Conservation (phyloP, 2,113 vertebrate species). For the Takifugu flavidus region DNA sequence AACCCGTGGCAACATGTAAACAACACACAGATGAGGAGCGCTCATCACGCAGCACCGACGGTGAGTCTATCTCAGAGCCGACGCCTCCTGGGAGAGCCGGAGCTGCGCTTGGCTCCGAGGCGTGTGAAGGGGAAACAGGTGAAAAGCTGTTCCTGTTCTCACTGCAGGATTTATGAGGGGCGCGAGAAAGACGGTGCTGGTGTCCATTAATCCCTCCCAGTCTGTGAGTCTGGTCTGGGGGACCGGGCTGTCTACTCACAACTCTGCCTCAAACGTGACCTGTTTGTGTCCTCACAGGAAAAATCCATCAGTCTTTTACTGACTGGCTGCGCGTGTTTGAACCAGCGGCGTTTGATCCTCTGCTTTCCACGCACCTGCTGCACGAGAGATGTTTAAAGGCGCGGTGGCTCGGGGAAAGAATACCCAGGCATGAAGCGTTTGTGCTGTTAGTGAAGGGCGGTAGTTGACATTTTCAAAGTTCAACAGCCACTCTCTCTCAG, state of each 20-base stretch:
- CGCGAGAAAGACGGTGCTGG: conserved; percentile 13
- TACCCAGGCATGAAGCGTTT: conserved; percentile 40
- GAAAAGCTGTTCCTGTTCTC: conserved; percentile 7
- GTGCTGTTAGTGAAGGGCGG: conserved; percentile 48
- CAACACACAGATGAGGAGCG: conserved; percentile 21
- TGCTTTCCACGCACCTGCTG: conserved; percentile 16
- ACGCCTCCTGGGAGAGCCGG: conserved; percentile 13
- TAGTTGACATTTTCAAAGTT: conserved; percentile 71
- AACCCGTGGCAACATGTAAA: conserved; percentile 41
- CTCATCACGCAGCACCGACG: not conserved
- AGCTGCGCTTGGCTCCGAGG: conserved; percentile 21
- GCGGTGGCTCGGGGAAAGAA: conserved; percentile 38
- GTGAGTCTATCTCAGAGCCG: not conserved
- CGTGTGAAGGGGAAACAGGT: not conserved
- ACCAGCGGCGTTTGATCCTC: conserved; percentile 9
- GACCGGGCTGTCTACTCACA: not conserved
- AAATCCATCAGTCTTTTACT: conserved; percentile 13
- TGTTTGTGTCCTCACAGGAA: conserved; percentile 12
- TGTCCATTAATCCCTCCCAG: conserved; percentile 21
- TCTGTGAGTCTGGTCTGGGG: conserved; percentile 7
- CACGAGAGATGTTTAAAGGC: conserved; percentile 46
- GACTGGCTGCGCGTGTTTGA: conserved; percentile 35
- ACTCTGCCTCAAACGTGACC: not conserved
- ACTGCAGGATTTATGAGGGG: conserved; percentile 18
- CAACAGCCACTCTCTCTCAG: conserved; percentile 65